These are phyloP conservation scores for Xerus rutilus DNA, from an alignment of 2,797 vertebrate species.

Conservation along the genomic window DNA sequence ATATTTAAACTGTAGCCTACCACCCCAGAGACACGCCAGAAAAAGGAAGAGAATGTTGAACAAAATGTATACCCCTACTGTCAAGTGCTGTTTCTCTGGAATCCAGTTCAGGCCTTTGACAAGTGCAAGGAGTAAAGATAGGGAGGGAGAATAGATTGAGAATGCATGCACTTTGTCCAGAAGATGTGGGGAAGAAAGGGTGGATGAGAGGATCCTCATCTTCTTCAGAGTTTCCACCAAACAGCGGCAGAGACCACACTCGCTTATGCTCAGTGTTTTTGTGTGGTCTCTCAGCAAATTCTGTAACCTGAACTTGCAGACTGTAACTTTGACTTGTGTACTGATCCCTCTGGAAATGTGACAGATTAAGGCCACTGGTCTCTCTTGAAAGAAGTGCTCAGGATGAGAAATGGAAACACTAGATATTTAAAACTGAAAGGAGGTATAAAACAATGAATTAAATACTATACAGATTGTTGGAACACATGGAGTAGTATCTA, in stretches of 20 bases:
- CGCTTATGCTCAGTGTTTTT: not conserved
- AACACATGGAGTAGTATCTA: not conserved
- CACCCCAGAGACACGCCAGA: not conserved
- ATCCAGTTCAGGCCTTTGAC: no score
- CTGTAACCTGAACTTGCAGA: not conserved
- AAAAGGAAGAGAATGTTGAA: not conserved
- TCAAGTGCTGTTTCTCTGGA: not conserved
- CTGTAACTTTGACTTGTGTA: not conserved
- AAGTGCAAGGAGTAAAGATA: not conserved
- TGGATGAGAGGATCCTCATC: not conserved
- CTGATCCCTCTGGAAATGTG: not conserved
- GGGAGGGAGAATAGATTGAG: no score
- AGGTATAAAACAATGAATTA: not conserved
- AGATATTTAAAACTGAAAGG: not conserved
- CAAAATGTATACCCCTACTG: not conserved
- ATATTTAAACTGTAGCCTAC: not conserved
- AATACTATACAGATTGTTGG: not conserved
- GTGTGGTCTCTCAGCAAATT: not conserved
- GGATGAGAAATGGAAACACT: not conserved
- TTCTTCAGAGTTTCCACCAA: not conserved
- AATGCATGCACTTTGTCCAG: not conserved
- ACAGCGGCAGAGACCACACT: not conserved
- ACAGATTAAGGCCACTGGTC: not conserved
- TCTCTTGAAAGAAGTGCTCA: not conserved
- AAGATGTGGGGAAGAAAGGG: not conserved